These are phyloP conservation scores for Neoitamus cyanurus DNA, from an alignment of 2,888 invertebrate genomes.

Conservation along the genomic window DNA sequence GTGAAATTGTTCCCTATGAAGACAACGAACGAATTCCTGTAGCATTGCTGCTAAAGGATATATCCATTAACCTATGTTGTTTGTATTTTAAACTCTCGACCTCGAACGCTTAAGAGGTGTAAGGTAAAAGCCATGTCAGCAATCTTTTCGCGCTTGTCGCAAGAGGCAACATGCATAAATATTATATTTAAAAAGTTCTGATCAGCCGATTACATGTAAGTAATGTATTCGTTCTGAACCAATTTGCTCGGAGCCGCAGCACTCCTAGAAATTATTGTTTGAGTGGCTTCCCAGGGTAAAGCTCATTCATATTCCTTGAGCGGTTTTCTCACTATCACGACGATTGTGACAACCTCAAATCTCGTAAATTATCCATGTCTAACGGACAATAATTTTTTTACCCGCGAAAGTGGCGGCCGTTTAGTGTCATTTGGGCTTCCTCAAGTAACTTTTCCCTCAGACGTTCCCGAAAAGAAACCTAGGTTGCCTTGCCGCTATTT, in stretches of 20 bases:
- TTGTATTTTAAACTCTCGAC: too few species aligned
- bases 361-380: constrained; percentile 38
- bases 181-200: too few species aligned
- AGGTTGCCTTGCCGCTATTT: neutral
- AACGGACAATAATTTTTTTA: constrained; percentile 41
- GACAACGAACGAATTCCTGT: too few species aligned
- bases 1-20: too few species aligned
- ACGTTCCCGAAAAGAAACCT: neutral
- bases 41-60: too few species aligned
- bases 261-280: neutral
- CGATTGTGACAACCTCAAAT: constrained; percentile 26
- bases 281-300: neutral
- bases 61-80: too few species aligned
- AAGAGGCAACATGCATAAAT: too few species aligned
- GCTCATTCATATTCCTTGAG: constrained; percentile 29
- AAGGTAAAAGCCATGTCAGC: too few species aligned
- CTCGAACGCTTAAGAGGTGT: too few species aligned
- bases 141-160: too few species aligned
- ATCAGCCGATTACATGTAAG: too few species aligned
- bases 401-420: constrained; percentile 41
- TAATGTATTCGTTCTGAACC: too few species aligned
- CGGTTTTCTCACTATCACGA: constrained; percentile 5
- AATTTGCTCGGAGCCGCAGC: neutral
- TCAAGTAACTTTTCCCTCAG: constrained; percentile 28
- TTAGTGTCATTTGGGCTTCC: constrained; percentile 38